Evolutionary conservation across 2,113 vertebrate species (phyloP).

Genomic region (Nettapus auritus): DNA sequence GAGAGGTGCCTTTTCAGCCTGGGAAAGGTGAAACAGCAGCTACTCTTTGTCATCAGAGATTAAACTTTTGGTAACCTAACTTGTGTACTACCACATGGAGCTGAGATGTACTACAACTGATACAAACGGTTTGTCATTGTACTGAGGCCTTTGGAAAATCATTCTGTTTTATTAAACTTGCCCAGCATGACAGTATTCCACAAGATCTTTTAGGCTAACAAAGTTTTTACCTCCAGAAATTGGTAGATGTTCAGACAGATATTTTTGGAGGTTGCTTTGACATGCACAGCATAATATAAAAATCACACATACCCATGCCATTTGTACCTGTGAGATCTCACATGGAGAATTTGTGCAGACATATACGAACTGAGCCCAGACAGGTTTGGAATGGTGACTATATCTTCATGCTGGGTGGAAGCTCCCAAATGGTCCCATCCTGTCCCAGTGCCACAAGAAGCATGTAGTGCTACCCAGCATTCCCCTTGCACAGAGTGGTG

Average conservation of each 20-base stretch:
- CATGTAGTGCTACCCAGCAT: background rate
- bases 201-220: slow-evolving; percentile 40
- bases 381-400: fast-evolving
- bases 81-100: background rate
- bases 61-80: background rate
- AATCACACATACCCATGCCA: background rate
- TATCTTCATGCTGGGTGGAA: background rate
- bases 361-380: background rate
- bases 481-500: background rate
- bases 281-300: background rate
- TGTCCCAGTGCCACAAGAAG: background rate
- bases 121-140: slow-evolving; percentile 57
- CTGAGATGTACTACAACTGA: background rate
- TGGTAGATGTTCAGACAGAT: background rate
- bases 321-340: background rate
- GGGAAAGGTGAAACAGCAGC: slow-evolving; percentile 35
- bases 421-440: background rate
- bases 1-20: slow-evolving; percentile 44
- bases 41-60: background rate
- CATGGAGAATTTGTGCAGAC: background rate
- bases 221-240: slow-evolving; percentile 58
- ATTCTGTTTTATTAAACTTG: slow-evolving; percentile 65
- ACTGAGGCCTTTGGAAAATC: slow-evolving; percentile 16
- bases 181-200: slow-evolving; percentile 29
- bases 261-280: background rate